A percentile compares a stretch with the other conserved stretches of the same genome.
These are phyloP conservation scores for Henricia sp. DNA, from an alignment of 53 echinoderm and acorn worm species.

Conservation along the genomic window DNA sequence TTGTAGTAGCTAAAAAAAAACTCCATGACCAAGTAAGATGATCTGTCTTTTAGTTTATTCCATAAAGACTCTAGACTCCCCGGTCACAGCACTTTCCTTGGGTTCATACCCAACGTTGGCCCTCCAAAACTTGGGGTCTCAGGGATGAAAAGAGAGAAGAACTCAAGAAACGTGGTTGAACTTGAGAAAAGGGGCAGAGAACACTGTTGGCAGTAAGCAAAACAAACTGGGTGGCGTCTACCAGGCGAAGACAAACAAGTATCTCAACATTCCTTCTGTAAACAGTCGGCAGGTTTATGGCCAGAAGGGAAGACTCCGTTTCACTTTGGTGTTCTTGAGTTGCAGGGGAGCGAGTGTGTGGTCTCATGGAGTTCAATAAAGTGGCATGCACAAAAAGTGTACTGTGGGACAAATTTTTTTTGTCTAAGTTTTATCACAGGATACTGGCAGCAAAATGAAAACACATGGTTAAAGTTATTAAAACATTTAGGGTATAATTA, in stretches of 20 bases:
- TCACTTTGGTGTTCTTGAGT: slow-evolving; percentile 56
- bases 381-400: neutral
- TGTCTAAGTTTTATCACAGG: neutral
- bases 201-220: slow-evolving; percentile 36
- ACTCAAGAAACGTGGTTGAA: slow-evolving; percentile 23
- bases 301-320: slow-evolving; percentile 55
- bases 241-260: slow-evolving; percentile 64
- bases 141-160: neutral
- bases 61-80: slow-evolving; percentile 12
- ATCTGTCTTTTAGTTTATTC: slow-evolving; percentile 49
- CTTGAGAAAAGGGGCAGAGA: slow-evolving; percentile 33
- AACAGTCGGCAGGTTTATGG: slow-evolving; percentile 61
- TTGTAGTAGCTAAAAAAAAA: slow-evolving; percentile 48
- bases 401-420: slow-evolving; percentile 18
- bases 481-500: no score
- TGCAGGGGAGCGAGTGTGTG: slow-evolving; percentile 48
- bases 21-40: slow-evolving; percentile 31
- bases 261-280: slow-evolving; percentile 61
- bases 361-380: slow-evolving; percentile 3
- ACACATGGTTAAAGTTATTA: neutral
- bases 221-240: slow-evolving; percentile 59
- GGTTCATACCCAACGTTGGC: slow-evolving; percentile 29
- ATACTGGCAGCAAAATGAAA: neutral
- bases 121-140: neutral
- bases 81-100: slow-evolving; percentile 50